Percentiles rank a stretch among this genome's conserved stretches.
Evolutionary conservation across 2,113 vertebrate species (phyloP).

Genomic region (Micromys minutus): DNA sequence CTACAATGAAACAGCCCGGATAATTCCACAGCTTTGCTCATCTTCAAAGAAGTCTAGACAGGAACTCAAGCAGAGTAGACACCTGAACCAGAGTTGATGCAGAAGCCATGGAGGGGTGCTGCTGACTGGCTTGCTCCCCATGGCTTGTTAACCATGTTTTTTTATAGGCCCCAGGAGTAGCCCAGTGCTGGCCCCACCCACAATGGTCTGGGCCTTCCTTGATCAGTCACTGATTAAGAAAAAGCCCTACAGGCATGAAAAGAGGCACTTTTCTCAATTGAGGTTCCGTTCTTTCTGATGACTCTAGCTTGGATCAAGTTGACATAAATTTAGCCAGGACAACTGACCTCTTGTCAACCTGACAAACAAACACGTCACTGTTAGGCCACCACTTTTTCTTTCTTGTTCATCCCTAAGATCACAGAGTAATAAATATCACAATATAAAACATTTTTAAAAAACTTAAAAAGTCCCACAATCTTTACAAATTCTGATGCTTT

Average conservation of each 20-base stretch:
- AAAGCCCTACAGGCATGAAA: not conserved
- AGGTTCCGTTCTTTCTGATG: not conserved
- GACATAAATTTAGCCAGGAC: not conserved
- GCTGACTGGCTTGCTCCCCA: not conserved
- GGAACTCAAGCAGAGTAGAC: not conserved
- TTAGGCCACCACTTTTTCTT: not conserved
- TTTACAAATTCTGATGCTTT: not conserved
- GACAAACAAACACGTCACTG: not conserved
- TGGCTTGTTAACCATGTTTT: not conserved
- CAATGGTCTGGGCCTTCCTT: not conserved
- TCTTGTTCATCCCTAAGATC: not conserved
- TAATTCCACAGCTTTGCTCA: not conserved
- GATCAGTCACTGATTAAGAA: not conserved
- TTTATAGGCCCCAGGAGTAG: not conserved
- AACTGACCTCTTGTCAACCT: not conserved
- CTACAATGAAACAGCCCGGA: not conserved
- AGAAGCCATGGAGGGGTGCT: not conserved
- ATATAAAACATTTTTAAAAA: not conserved
- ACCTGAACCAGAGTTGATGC: not conserved
- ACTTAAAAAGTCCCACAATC: not conserved
- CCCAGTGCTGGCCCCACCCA: not conserved
- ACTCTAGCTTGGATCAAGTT: not conserved
- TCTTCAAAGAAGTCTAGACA: not conserved
- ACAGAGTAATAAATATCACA: not conserved
- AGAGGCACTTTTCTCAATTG: not conserved